Evolutionary conservation across 92 coral and sea anemone species (phyloP).

Genomic region (Galaxea fascicularis): DNA sequence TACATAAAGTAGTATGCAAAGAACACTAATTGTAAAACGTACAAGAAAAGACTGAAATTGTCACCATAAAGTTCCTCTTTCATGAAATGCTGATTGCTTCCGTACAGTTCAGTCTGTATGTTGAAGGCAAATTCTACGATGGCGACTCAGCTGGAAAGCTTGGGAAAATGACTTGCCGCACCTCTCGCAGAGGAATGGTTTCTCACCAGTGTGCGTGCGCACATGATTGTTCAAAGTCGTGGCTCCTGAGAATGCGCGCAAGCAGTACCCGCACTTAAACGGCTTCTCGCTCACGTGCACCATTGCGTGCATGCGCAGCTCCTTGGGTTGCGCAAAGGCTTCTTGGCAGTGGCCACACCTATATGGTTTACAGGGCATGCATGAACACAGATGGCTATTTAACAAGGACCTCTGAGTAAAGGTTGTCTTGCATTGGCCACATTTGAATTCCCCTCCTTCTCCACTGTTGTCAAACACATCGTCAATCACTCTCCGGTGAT

Average conservation of each 20-base stretch:
- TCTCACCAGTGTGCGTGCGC: conserved; percentile 95
- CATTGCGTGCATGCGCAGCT: conserved; percentile 92
- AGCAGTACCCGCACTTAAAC: conserved; percentile 95
- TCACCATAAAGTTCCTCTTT: neutral
- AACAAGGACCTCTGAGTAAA: conserved; percentile 87
- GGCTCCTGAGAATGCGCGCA: conserved; percentile 91
- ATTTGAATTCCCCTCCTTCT: conserved; percentile 53
- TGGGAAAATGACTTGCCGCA: conserved; percentile 89
- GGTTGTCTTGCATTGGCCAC: conserved; percentile 90
- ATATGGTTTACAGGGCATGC: conserved; percentile 85
- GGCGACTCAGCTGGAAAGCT: conserved; percentile 91
- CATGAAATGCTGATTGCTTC: neutral
- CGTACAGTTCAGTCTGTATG: neutral
- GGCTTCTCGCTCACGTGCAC: conserved; percentile 92
- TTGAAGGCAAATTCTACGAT: conserved; percentile 47
- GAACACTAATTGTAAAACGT: too few species aligned
- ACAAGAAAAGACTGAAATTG: neutral
- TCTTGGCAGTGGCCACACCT: conserved; percentile 90
- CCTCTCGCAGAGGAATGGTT: conserved; percentile 85
- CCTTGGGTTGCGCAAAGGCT: conserved; percentile 85
- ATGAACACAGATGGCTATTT: conserved; percentile 86
- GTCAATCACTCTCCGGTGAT: conserved; percentile 3
- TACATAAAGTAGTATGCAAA: too few species aligned
- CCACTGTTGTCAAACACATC: conserved; percentile 21
- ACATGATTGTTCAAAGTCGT: conserved; percentile 95